Percentiles rank a stretch among this genome's conserved stretches.
phyloP scores from a whole-genome alignment of 1,140 invertebrate species.

The Gryllus bimaculatus region DNA sequence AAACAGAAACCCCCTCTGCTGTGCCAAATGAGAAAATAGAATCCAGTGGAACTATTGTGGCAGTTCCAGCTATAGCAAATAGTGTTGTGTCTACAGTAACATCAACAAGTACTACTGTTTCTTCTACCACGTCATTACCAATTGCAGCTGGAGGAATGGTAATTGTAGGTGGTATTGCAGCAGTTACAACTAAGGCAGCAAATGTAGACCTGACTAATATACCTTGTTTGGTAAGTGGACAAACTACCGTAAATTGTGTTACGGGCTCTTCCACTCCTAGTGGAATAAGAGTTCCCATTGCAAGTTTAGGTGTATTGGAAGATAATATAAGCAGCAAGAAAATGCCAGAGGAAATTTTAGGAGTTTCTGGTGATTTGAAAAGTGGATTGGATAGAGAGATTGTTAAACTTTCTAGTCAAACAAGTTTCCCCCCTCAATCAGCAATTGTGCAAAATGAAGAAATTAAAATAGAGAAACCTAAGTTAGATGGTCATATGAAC shows the following conservation, averaged over 20 bases:
- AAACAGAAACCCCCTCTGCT: background rate
- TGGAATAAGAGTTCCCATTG: background rate
- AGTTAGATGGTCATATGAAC: background rate
- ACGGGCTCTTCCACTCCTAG: too few relatives aligned
- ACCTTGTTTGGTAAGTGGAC: background rate
- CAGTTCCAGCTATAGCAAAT: background rate
- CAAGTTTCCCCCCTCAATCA: background rate
- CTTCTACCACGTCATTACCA: background rate
- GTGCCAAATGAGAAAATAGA: background rate
- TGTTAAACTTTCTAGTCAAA: background rate
- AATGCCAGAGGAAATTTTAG: too few relatives aligned
- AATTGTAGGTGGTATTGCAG: background rate
- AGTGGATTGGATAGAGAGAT: background rate
- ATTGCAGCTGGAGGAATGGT: background rate
- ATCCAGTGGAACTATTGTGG: background rate
- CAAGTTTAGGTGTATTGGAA: background rate
- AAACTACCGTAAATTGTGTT: too few relatives aligned
- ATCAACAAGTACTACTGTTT: background rate
- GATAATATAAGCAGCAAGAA: too few relatives aligned
- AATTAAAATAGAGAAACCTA: background rate
- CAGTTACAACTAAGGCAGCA: background rate
- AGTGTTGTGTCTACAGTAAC: background rate
- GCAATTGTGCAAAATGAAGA: background rate
- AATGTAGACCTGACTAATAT: background rate
- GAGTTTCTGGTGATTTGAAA: background rate